Conservation (phyloP, 2,888 invertebrate species). For the Drosophila acutilabella region DNA sequence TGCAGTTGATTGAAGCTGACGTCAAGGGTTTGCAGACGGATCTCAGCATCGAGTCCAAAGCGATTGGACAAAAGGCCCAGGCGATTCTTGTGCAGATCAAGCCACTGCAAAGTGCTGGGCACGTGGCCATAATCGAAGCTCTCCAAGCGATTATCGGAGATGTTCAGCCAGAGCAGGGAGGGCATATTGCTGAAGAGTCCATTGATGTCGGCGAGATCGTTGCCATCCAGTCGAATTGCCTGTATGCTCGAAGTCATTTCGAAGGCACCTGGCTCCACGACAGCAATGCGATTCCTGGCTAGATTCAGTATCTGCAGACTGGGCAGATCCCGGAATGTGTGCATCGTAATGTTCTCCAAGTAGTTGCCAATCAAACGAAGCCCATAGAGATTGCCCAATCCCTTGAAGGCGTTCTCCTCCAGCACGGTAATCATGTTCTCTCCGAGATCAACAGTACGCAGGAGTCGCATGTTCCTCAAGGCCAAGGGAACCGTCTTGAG, state of each 20-base stretch:
- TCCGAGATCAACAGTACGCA: constrained; percentile 95
- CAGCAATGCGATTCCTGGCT: constrained; percentile 92
- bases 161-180: constrained; percentile 94
- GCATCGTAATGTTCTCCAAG: constrained; percentile 92
- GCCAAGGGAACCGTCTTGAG: constrained; percentile 92
- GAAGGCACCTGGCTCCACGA: constrained; percentile 92
- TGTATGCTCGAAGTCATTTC: constrained; percentile 92
- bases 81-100: constrained; percentile 95
- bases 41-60: constrained; percentile 88
- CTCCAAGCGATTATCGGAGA: constrained; percentile 95
- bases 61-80: constrained; percentile 92
- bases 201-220: constrained; percentile 92
- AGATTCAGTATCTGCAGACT: constrained; percentile 94
- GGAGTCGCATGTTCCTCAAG: constrained; percentile 92
- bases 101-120: constrained; percentile 93
- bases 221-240: constrained; percentile 94
- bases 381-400: constrained; percentile 94
- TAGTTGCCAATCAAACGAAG: constrained; percentile 95
- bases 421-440: constrained; percentile 94
- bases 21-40: constrained; percentile 93
- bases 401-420: constrained; percentile 92
- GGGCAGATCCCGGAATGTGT: constrained; percentile 92
- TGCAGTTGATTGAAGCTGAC: constrained; percentile 95
- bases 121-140: constrained; percentile 95
- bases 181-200: constrained; percentile 93